phyloP scores from a whole-genome alignment of 1,140 invertebrate species.

The Aphaenogaster floridana region DNA sequence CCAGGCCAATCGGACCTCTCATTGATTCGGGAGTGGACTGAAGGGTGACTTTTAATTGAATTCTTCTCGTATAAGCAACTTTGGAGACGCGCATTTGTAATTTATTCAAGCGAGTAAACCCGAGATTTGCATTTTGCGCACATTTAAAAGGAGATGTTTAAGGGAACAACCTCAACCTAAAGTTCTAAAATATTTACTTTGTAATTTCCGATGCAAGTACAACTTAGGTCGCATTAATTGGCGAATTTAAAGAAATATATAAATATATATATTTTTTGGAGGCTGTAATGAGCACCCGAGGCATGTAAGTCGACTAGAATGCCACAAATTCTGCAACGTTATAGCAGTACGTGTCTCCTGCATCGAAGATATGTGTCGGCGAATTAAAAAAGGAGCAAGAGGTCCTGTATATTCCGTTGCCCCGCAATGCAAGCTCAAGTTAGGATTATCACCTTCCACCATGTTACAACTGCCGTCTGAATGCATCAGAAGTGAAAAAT shows the following conservation, averaged over 20 bases:
- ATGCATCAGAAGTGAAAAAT: neutral
- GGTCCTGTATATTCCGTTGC: neutral
- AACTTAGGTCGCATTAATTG: conserved; percentile 48
- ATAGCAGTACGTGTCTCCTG: neutral
- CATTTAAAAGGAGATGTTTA: conserved; percentile 42
- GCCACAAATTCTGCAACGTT: neutral
- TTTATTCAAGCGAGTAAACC: conserved; percentile 35
- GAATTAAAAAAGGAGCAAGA: neutral
- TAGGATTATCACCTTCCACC: neutral
- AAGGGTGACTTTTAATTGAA: conserved; percentile 63
- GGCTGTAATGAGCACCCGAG: neutral
- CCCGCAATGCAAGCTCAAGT: neutral
- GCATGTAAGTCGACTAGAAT: neutral
- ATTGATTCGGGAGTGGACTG: conserved; percentile 32
- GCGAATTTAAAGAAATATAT: conserved; percentile 19
- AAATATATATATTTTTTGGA: neutral
- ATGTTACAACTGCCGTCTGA: neutral
- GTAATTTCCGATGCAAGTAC: neutral
- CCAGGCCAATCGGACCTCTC: conserved; percentile 24
- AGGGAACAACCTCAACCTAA: conserved; percentile 1
- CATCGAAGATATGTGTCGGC: neutral
- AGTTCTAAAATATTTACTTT: conserved; percentile 32
- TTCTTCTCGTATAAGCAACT: conserved; percentile 29
- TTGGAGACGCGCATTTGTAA: conserved; percentile 7
- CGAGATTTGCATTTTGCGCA: conserved; percentile 49